A percentile compares a stretch with the other conserved stretches of the same genome.
These are phyloP conservation scores for Harmothoe impar DNA, from an alignment of 2,888 invertebrate genomes.

Conservation along the genomic window DNA sequence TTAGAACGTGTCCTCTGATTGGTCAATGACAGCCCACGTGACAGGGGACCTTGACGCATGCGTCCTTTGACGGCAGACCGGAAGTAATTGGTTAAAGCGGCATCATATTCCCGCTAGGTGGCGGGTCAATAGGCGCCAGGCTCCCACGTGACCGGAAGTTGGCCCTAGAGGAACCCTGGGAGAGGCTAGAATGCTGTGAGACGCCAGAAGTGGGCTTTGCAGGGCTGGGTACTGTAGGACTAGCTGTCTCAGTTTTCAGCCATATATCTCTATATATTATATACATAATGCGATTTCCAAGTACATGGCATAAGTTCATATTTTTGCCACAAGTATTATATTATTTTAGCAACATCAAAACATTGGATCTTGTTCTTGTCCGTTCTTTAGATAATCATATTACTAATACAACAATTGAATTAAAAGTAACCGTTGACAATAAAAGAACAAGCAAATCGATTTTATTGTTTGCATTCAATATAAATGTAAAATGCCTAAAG, in stretches of 20 bases:
- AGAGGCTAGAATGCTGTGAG: background rate
- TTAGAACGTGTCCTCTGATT: background rate
- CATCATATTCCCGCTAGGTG: slow-evolving; percentile 20
- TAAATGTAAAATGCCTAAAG: no score
- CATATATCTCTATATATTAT: background rate
- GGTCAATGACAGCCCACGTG: slow-evolving; percentile 23
- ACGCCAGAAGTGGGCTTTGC: background rate
- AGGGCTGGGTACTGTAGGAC: background rate
- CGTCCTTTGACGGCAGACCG: slow-evolving; percentile 9
- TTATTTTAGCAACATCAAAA: background rate
- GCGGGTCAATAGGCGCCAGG: background rate
- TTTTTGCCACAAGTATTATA: background rate
- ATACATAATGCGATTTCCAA: no score
- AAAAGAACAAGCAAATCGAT: no score
- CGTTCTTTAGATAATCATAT: no score
- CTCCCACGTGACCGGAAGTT: slow-evolving; percentile 29
- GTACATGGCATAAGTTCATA: background rate
- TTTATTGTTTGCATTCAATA: no score
- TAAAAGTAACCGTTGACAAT: no score
- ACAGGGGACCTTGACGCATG: background rate
- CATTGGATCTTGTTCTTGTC: no score
- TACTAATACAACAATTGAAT: no score
- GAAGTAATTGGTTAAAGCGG: slow-evolving; percentile 29
- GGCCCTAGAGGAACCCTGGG: background rate
- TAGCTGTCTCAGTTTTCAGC: background rate